Base-by-base conservation (phyloP, 2,113 vertebrate genomes). In the Bos taurus region DNA sequence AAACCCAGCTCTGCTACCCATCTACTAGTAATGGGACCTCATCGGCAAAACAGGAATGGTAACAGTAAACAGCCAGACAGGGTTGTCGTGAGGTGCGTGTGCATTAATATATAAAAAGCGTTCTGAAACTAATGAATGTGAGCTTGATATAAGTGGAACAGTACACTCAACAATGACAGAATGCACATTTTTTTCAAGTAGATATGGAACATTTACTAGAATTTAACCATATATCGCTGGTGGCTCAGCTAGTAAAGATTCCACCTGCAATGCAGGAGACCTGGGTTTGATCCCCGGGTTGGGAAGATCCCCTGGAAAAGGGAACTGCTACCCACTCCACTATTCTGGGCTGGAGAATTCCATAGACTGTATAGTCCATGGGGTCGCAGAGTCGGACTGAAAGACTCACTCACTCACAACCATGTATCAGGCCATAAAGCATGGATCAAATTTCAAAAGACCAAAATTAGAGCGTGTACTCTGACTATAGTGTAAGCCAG, bases 401-500 rank as follows among this genome's bases (percentile, higher is more conserved):
- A 36, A 74, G 67, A 74, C 36, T 74, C 36, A 74, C 67, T 71
- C n/a, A 23, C 64, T 25, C 36, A 23, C 67, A 95, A 92, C 62
- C 46, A 87, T 57, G 74, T 33, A 60, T 62, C 59, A 16, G 54
- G 52, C 86, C 48, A 81, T 48, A 90, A 88, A 93, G 30, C 26
- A 83, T 71, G 25, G 30, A 81, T 84, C n/a, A 83, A 93, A 90
- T 86, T 74, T 94, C 78, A 81, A 67, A 95, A 91, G 52, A 88
- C 64, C 30, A 92, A 83, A 92, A 94, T 83, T 83, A 95, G 81
- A 97, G 11, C 50, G 33, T 56, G 46, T 80, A 52, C 19, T 46
- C 80, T 84, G 85, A 87, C 46, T 86, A 81, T 25, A 40, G n/a
- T 21, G 56, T 87, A 91, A 89, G 77, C 30, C 81, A 93, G 48